Conservation (phyloP, 2,888 invertebrate genomes). For the Camponotus fellah region DNA sequence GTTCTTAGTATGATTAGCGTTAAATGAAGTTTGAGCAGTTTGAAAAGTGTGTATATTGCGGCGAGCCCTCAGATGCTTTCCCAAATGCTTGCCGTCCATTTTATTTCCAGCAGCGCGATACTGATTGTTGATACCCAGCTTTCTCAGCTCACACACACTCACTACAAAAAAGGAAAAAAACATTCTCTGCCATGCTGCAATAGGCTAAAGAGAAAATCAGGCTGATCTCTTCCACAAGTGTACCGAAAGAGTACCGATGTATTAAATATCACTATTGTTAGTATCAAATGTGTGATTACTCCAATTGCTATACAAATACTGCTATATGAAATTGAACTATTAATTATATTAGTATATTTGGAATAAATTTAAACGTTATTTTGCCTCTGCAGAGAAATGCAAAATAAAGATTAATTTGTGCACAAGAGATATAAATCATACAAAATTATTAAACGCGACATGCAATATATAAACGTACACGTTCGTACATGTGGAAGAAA, state of each 20-base stretch:
- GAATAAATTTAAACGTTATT: slow-evolving; percentile 38
- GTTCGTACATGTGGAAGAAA: slow-evolving; percentile 35
- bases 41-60: slow-evolving; percentile 79
- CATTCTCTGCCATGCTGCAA: slow-evolving; percentile 84
- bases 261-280: slow-evolving; percentile 14
- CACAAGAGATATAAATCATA: slow-evolving; percentile 56
- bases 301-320: slow-evolving; percentile 56
- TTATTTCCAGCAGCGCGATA: slow-evolving; percentile 78
- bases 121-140: slow-evolving; percentile 82
- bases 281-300: slow-evolving; percentile 24
- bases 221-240: slow-evolving; percentile 16
- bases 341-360: neutral
- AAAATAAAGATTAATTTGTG: slow-evolving; percentile 59
- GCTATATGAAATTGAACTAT: slow-evolving; percentile 56
- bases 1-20: slow-evolving; percentile 79
- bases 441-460: slow-evolving; percentile 66
- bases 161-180: slow-evolving; percentile 84
- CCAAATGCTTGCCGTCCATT: slow-evolving; percentile 78
- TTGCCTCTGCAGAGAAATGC: slow-evolving; percentile 7
- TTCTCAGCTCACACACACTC: slow-evolving; percentile 85
- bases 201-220: slow-evolving; percentile 66
- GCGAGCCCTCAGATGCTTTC: slow-evolving; percentile 81
- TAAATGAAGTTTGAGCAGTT: slow-evolving; percentile 76
- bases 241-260: slow-evolving; percentile 41
- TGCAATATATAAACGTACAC: slow-evolving; percentile 61